These are phyloP conservation scores for Urocynchramus pylzowi DNA, from an alignment of 2,113 vertebrate species.

Conservation along the genomic window DNA sequence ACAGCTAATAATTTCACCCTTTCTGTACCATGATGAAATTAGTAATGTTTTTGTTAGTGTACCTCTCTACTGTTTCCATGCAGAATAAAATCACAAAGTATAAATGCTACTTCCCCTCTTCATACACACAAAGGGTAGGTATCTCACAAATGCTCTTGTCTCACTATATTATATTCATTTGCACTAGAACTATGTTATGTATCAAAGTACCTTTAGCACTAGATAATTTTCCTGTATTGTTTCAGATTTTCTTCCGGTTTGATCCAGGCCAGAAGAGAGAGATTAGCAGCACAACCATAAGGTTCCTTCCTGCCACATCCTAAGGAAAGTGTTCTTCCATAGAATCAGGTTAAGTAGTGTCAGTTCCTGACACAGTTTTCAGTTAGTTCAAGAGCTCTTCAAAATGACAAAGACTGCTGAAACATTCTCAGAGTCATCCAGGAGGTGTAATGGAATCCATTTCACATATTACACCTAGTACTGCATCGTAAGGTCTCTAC, in stretches of 20 bases:
- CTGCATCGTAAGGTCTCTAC: not conserved
- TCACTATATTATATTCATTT: not conserved
- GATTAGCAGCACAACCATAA: not conserved
- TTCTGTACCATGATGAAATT: not conserved
- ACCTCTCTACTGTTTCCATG: not conserved
- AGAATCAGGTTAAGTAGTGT: not conserved
- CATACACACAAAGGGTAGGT: not conserved
- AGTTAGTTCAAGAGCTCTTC: not conserved
- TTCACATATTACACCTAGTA: not conserved
- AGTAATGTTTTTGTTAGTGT: not conserved
- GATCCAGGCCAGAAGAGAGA: not conserved
- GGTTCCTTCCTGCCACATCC: not conserved
- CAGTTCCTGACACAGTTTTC: not conserved
- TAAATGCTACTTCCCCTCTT: not conserved
- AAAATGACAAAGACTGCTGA: not conserved
- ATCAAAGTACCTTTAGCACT: not conserved
- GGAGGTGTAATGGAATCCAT: not conserved
- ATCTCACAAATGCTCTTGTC: not conserved
- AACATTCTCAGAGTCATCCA: not conserved
- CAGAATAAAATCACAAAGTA: not conserved
- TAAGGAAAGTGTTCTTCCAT: not conserved
- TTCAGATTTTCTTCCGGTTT: not conserved
- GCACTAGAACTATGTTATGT: not conserved
- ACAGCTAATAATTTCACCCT: not conserved
- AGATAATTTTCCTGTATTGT: not conserved